Evolutionary conservation across 2,888 invertebrate species (phyloP), one percentile per base, ranked within the genome.

Genomic region (Rosalia funebris): DNA sequence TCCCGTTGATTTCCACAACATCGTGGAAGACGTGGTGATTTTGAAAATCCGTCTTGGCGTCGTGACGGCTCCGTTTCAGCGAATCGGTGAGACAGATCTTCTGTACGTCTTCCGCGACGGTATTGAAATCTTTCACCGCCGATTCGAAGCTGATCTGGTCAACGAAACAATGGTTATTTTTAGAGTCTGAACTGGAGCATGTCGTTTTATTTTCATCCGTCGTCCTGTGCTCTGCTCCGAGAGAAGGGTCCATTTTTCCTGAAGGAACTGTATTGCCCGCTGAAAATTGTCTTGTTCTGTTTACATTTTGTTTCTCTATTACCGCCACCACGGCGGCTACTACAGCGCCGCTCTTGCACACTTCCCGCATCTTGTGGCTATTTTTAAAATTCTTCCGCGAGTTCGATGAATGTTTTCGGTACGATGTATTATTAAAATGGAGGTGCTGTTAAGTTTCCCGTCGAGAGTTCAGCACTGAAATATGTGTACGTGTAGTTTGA

Each of bases 281-380:
- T 34, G 47, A 25, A 42, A 44, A 52, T 31, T 41, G 57, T 14
- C 32, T 54, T 20, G 39, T 34, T 45, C 32, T 53, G 48, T 42
- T 53, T 15, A 57, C 45, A 12, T 54, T 57, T 55, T 82, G 81
- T 66, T 79, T 78, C 74, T 84, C 83, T 63, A 83, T 76, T 54
- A 82, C 81, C 46, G 84, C 83, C 32, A 83, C 82, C n/a, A 83
- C 83, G 7, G 88, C 86, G 62, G 88, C 87, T 64, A 88, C 88
- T 68, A 87, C 83, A 76, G 86, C 84, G 10, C 82, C 80, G 79
- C 84, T 69, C 63, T 71, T 71, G 59, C 72, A 72, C 60, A 73
- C 59, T 62, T 77, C 76, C 20, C 75, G 69, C 76, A 76, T 77
- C 59, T 58, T 68, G 70, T 69, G 34, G 36, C 15, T 58, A 45